Base-by-base conservation (phyloP, 2,797 vertebrate genomes). In the Lycodopsis pacificus region DNA sequence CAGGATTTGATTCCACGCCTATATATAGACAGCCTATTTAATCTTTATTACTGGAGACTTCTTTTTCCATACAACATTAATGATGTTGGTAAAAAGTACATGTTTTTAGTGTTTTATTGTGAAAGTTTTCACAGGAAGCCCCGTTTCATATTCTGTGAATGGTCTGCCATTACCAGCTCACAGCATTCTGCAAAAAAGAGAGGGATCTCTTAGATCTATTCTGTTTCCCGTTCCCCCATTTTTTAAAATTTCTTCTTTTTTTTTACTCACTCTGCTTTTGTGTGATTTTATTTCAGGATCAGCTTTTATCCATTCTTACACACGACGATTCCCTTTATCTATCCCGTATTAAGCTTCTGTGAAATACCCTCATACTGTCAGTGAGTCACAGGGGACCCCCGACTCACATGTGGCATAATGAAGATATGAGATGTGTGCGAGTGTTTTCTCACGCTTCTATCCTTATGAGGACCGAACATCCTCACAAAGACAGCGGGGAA, bases 381-480 rank as follows among this genome's bases (percentile, higher is more conserved):
- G 51, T 25, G 54, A 80, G 68, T 84, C 90, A 70, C 78, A 36
- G 42, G 87, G 77, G 88, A 78, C 38, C 53, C 65, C 27, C 0
- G 11, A 57, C 83, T 84, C 65, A 46, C 77, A 77, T 76, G 73
- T 73, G 51, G 62, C 36, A 75, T 82, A 86, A 89, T 90, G 69
- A 88, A 86, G 88, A 86, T 25, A 25, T 71, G 75, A 64, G 58
- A 64, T n/a, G 65, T 57, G 36, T 61, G 17, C 63, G 17, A 49
- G 30, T 25, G 57, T 51, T 79, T 63, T 2, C 27, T 62, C 25
- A 58, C 32, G 49, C 2, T 42, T 54, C 72, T 48, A 40, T 76
- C 51, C 44, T 75, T 77, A 19, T 58, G 61, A 61, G 79, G 74
- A 90, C 83, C 68, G 13, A 34, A 67, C 56, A 30, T 65, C 32